These are phyloP conservation scores for Ctenopoma multispine DNA, from an alignment of 2,797 vertebrate genomes.

Conservation along the genomic window DNA sequence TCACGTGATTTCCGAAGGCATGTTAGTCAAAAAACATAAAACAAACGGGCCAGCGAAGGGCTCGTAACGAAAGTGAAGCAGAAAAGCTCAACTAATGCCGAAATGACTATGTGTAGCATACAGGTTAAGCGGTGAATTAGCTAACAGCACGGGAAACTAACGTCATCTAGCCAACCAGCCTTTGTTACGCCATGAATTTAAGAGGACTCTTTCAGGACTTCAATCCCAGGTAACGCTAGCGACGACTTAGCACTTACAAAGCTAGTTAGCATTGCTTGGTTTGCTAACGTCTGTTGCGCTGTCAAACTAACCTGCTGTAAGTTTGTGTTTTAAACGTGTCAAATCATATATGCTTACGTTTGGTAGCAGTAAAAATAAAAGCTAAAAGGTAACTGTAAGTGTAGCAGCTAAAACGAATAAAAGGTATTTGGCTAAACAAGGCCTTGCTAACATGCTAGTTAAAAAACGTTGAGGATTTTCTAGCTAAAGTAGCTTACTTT, in stretches of 20 bases:
- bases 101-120: slow-evolving; percentile 21
- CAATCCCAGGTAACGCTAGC: slow-evolving; percentile 77
- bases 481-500: too few relatives aligned
- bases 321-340: fast-evolving
- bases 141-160: slow-evolving; percentile 5
- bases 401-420: not conserved
- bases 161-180: not conserved
- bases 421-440: not conserved
- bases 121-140: slow-evolving; percentile 1
- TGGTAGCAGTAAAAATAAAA: fast-evolving
- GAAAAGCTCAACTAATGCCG: too few relatives aligned
- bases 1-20: slow-evolving; percentile 35
- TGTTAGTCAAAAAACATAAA: not conserved
- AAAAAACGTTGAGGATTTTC: not conserved
- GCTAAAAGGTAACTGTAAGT: fast-evolving
- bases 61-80: slow-evolving; percentile 26
- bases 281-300: not conserved
- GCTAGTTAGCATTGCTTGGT: not conserved
- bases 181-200: slow-evolving; percentile 72
- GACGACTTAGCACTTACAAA: not conserved
- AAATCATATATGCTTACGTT: fast-evolving
- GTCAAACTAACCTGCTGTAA: not conserved
- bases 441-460: slow-evolving; percentile 47
- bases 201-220: slow-evolving; percentile 82
- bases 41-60: slow-evolving; percentile 31